Base-by-base conservation (phyloP, 2,888 invertebrate species). In the Dynastes hyllus region DNA sequence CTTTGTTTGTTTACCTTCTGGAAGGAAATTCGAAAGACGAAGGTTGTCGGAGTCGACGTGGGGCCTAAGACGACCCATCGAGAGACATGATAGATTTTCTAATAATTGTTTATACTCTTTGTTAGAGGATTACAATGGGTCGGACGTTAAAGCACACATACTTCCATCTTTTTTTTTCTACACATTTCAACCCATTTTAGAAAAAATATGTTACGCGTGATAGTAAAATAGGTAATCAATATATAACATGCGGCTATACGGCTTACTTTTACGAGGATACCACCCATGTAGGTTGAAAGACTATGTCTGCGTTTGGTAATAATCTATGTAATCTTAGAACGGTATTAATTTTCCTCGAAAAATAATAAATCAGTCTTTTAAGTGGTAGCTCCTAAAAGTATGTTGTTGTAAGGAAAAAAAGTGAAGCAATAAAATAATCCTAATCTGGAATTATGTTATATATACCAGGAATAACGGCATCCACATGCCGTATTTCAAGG, bases 271-370 rank as follows among this genome's bases (percentile, higher is more conserved):
- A 75, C 61, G 73, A 75, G 73, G 61, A 75, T 75, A 63, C 73
- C 73, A 75, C 73, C 73, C 73, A 61, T 75, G 73, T 58, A 58
- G 73, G 40, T 37, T 22, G 73, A 55, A 13, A 58, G 40, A 73
- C 32, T 8, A 58, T 58, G 58, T 55, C 22, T 32, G 61, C 40
- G 55, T 75, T 63, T 27, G 11, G 73, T 75, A 75, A 75, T 75
- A 75, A 75, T 75, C 73, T 58, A 27, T 27, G 73, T 75, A 75
- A 75, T 75, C 73, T 75, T 75, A 75, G 77, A 77, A 77, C 67
- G 69, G 77, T 67, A 69, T 77, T 69, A 69, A 69, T 77, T 77
- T 67, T 77, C 69, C 13, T 69, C 37, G 77, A 69, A 77, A 77
- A 77, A 67, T 77, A 69, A 77, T 67, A 66, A 77, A 69, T 77